Percentiles rank a stretch among this genome's conserved stretches.
phyloP scores from a whole-genome alignment of 2,113 vertebrate genomes.

The Odontophorus gujanensis region DNA sequence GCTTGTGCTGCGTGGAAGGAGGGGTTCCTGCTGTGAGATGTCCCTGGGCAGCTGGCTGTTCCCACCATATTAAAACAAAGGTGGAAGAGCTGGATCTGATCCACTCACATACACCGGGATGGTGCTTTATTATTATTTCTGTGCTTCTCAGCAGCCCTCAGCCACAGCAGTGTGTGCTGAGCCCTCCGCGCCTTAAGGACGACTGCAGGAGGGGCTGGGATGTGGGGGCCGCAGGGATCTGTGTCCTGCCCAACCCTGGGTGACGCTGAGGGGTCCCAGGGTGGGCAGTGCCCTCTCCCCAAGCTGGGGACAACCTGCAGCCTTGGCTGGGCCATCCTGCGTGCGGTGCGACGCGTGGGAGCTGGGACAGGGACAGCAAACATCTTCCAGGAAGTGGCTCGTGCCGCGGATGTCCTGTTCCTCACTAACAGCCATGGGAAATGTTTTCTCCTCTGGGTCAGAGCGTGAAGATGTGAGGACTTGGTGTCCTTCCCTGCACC shows the following conservation, averaged over 20 bases:
- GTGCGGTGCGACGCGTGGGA: background rate
- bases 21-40: slow-evolving; percentile 18
- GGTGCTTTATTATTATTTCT: background rate
- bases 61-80: slow-evolving; percentile 1
- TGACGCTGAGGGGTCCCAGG: background rate
- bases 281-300: background rate
- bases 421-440: background rate
- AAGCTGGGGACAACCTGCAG: background rate
- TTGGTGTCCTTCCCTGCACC: accelerated
- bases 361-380: background rate
- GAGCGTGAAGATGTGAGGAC: background rate
- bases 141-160: background rate
- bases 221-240: accelerated
- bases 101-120: background rate
- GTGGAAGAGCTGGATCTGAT: background rate
- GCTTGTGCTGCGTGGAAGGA: slow-evolving; percentile 26
- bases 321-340: background rate
- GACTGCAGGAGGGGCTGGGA: background rate
- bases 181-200: too few relatives aligned
- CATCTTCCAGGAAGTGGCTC: background rate
- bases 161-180: background rate
- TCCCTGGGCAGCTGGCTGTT: background rate
- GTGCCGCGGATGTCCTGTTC: background rate
- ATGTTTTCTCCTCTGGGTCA: background rate
- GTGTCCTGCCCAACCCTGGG: background rate